These are phyloP conservation scores for Thaumetopoea pityocampa DNA, from an alignment of 1,140 invertebrate genomes.

Conservation along the genomic window DNA sequence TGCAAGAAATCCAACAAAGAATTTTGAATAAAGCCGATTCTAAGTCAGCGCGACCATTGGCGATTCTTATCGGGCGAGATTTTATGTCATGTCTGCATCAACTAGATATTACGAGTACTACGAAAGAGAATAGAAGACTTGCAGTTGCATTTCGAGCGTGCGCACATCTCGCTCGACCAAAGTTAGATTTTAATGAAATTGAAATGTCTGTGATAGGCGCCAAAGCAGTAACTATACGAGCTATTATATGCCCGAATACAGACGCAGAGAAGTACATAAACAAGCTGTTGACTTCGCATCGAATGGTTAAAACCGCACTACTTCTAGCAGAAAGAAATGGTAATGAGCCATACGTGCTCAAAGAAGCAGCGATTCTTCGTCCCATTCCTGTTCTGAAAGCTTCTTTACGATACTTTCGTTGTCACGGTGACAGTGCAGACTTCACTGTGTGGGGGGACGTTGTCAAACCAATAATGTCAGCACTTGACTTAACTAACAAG, in stretches of 20 bases:
- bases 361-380: slow-evolving; percentile 15
- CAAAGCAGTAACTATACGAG: slow-evolving; percentile 38
- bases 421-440: slow-evolving; percentile 15
- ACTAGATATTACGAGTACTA: slow-evolving; percentile 1
- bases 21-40: background rate
- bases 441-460: slow-evolving; percentile 29
- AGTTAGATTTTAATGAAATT: slow-evolving; percentile 26
- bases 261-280: background rate
- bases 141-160: slow-evolving; percentile 33
- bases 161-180: slow-evolving; percentile 27
- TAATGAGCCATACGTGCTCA: background rate
- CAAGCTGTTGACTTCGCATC: background rate
- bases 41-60: background rate
- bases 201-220: slow-evolving; percentile 32
- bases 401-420: slow-evolving; percentile 17
- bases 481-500: slow-evolving; percentile 1
- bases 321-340: background rate
- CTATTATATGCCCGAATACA: slow-evolving; percentile 20
- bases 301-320: slow-evolving; percentile 6
- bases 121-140: slow-evolving; percentile 4
- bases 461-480: slow-evolving; percentile 28
- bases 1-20: background rate
- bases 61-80: slow-evolving; percentile 2
- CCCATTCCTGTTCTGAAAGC: slow-evolving; percentile 31
- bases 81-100: background rate